Base-by-base conservation (phyloP, 2,888 invertebrate genomes). In the Pyrrhia umbra region DNA sequence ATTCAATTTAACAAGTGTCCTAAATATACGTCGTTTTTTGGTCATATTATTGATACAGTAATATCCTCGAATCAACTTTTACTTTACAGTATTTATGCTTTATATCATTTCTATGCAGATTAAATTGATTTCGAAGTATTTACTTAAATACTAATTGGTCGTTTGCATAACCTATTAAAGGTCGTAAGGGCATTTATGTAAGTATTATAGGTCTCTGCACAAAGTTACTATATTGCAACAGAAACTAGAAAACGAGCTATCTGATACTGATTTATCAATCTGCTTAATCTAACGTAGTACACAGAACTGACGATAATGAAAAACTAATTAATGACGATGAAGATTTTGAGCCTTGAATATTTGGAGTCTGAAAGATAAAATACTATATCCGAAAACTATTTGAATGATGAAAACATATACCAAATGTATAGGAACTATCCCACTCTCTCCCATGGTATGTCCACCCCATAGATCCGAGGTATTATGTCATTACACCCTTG, bases 401-500 rank as follows among this genome's bases (percentile, higher is more conserved):
- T 5, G 5, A 21, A 2, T 23, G 3, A 23, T 23, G 6, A 21
- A 0, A 15, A 1, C 9, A 25, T 30, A 25, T 6, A 21, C 16
- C 8, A 8, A 10, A 47, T 13, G 0, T 20, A n/a, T 8, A 15
- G 6, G 4, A 34, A 45, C 27, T 67, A n/a, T 73, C 76, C 59
- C 5, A 21, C 15, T 37, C 3, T 50, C 15, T 34, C 25, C 15
- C 4, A 39, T 46, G 39, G 39, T 15, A 46, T 69, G 39, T 79
- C 61, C 73, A 81, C 80, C 79, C 75, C 62, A 76, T 27, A 23
- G 20, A 45, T 56, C 64, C 58, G 47, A 45, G 63, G 70, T 74
- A 78, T 62, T 81, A 84, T 77, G 85, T 86, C 86, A 84, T 83
- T 81, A 82, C 85, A 83, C 85, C 86, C 85, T 85, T 82, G 87